These are phyloP conservation scores for Meteorus sp. DNA, from an alignment of 1,140 invertebrate species.

Conservation along the genomic window DNA sequence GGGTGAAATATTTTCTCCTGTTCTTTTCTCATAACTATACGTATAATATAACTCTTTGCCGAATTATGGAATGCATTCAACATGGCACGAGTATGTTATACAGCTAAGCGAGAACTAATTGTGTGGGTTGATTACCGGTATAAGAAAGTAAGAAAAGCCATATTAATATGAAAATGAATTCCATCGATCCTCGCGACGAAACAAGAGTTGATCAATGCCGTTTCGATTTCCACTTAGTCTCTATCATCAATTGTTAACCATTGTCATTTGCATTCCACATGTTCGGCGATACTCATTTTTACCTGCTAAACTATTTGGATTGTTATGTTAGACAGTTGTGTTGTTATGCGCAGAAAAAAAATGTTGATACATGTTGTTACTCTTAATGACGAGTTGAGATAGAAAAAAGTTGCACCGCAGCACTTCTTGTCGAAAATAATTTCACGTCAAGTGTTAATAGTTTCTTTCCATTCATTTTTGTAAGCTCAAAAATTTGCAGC, in stretches of 20 bases:
- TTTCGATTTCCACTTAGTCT: too few relatives aligned
- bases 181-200: too few relatives aligned
- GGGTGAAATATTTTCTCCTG: not conserved
- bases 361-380: not conserved
- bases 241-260: too few relatives aligned
- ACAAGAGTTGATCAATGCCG: too few relatives aligned
- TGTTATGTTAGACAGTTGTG: too few relatives aligned
- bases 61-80: not conserved
- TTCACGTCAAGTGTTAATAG: not conserved
- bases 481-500: not conserved
- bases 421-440: conserved; percentile 1
- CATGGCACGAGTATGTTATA: not conserved
- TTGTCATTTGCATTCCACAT: too few relatives aligned
- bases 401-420: conserved; percentile 1
- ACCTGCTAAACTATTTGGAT: too few relatives aligned
- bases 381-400: not conserved
- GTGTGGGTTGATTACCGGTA: too few relatives aligned
- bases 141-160: too few relatives aligned
- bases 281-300: too few relatives aligned
- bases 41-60: not conserved
- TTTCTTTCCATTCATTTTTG: not conserved
- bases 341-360: not conserved
- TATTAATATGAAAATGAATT: too few relatives aligned
- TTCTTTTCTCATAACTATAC: not conserved
- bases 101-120: not conserved